Evolutionary conservation across 1,140 invertebrate genomes (phyloP).

Genomic region (Argopecten irradians): DNA sequence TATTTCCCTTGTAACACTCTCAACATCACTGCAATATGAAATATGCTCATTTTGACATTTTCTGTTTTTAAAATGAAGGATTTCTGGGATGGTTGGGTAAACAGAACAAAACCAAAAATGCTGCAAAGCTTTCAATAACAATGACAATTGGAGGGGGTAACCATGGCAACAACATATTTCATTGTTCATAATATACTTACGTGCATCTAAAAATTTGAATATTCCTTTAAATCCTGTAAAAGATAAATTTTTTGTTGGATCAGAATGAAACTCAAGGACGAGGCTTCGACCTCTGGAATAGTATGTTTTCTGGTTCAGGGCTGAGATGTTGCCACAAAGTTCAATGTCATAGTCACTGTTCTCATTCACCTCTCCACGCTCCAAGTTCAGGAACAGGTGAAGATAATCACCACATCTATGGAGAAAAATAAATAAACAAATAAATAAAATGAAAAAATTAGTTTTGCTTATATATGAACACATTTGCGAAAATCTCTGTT

Average conservation of each 20-base stretch:
- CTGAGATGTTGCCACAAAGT: conserved; percentile 83
- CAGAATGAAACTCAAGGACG: conserved; percentile 88
- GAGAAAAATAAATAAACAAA: conserved; percentile 61
- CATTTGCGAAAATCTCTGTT: no score
- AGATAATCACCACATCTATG: conserved; percentile 89
- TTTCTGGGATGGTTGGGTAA: neutral
- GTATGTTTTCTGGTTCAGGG: conserved; percentile 81
- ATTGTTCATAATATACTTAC: conserved; percentile 80
- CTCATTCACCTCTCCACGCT: conserved; percentile 85
- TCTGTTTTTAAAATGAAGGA: neutral
- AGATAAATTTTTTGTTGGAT: conserved; percentile 80
- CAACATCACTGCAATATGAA: neutral
- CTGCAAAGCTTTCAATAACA: neutral
- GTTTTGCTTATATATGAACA: no score
- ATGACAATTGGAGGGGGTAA: neutral
- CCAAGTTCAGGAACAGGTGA: conserved; percentile 87
- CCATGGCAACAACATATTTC: neutral
- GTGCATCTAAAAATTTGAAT: conserved; percentile 88
- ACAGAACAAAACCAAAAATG: neutral
- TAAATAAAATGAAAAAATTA: neutral
- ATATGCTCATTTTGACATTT: neutral
- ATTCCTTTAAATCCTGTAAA: conserved; percentile 87
- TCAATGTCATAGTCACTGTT: conserved; percentile 86
- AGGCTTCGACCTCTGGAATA: conserved; percentile 89
- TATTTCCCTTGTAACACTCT: neutral